These are phyloP conservation scores for Esox niger DNA, from an alignment of 2,113 vertebrate genomes.

Conservation along the genomic window DNA sequence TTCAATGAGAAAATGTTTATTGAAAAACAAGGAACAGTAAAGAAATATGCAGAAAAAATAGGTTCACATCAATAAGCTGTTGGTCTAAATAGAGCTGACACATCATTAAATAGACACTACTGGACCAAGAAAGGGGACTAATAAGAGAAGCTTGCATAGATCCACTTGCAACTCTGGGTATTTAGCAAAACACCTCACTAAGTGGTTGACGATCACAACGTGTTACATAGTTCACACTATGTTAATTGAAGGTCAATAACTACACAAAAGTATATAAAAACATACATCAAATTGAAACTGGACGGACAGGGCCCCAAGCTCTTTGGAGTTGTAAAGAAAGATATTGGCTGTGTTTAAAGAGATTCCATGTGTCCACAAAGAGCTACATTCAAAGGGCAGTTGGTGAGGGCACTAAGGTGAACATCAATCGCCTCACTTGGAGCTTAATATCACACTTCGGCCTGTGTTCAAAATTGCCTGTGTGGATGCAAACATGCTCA, in stretches of 20 bases:
- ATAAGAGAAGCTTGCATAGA: slow-evolving; percentile 59
- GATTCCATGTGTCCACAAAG: not conserved
- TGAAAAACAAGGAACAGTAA: slow-evolving; percentile 77
- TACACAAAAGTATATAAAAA: slow-evolving; percentile 20
- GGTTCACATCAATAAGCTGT: slow-evolving; percentile 69
- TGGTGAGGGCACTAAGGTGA: not conserved
- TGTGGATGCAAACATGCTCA: not conserved
- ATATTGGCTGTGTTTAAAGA: not conserved
- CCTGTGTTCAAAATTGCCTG: slow-evolving; percentile 6
- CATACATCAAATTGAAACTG: not conserved
- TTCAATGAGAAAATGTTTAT: slow-evolving; percentile 69
- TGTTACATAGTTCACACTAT: slow-evolving; percentile 30
- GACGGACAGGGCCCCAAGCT: not conserved
- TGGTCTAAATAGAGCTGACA: slow-evolving; percentile 56
- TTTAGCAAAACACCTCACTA: not conserved
- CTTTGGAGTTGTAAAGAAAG: not conserved
- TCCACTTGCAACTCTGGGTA: slow-evolving; percentile 38
- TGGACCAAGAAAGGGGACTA: slow-evolving; percentile 52
- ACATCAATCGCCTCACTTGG: not conserved
- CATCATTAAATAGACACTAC: slow-evolving; percentile 43
- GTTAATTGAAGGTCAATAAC: slow-evolving; percentile 21
- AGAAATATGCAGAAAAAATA: slow-evolving; percentile 74
- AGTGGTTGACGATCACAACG: slow-evolving; percentile 25
- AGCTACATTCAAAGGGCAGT: not conserved
- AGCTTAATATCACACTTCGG: not conserved